Base-by-base conservation (phyloP, 2,113 vertebrate species). In the Donacobius atricapilla region DNA sequence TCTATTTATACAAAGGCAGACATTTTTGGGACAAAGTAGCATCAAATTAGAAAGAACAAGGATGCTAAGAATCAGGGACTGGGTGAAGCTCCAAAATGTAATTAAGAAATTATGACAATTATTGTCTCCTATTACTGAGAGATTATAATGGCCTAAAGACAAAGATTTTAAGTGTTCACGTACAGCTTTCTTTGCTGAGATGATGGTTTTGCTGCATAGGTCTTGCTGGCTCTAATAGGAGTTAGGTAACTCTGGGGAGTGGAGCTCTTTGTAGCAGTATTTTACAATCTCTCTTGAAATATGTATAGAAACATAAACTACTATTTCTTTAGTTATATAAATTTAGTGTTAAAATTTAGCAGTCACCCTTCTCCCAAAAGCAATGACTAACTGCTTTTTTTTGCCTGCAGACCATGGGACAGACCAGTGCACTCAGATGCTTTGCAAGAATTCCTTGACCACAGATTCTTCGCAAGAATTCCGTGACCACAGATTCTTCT, bases 281-380 rank as follows among this genome's bases (percentile, higher is more conserved):
- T 96, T 92, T 76, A 79, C 35, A 68, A n/a, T 71, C 37, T 89
- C 35, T 91, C 89, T 88, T 94, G 89, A 96, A 81, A 93, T 70
- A 80, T 6, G 24, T 86, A 31, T 56, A 66, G 73, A 96, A 90
- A 70, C 0, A 23, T 93, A 44, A 54, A 40, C 58, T 91, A 88
- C 30, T 66, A 28, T 63, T 72, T 15, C 68, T 83, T 42, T 54
- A 81, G 25, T 54, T 78, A 25, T 8, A n/a, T 57, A 79, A 86
- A 90, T 90, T 60, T 40, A 84, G 33, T 83, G 66, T 64, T 84
- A 88, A 56, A 83, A 76, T 76, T 68, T 45, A 85, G 65, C 64
- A 61, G 33, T 63, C 27, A 81, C 15, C 33, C 44, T 73, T 81
- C 37, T 64, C 53, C 31, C 45, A 66, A 72, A 53, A 50, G 50